Conservation (phyloP, 2,888 invertebrate genomes). For the Dorcus hopei region DNA sequence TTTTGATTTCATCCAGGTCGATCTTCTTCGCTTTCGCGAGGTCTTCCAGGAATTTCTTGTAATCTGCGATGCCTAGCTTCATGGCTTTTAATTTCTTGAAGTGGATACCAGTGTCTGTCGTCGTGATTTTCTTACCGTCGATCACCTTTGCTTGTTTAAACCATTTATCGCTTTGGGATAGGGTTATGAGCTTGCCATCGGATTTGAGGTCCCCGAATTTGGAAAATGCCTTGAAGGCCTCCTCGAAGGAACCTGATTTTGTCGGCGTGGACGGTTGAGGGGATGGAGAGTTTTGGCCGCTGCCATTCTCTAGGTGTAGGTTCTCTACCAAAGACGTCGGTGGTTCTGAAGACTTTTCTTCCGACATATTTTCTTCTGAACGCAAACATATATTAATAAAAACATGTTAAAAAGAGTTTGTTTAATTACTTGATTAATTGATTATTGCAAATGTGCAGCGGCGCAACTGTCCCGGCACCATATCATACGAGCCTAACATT, state of each 20-base stretch:
- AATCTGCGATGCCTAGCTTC: conserved; percentile 74
- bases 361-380: conserved; percentile 11
- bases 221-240: conserved; percentile 78
- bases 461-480: too few relatives aligned
- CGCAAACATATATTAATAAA: not conserved
- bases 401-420: not conserved
- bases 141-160: conserved; percentile 90
- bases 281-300: conserved; percentile 30
- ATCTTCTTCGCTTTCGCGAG: conserved; percentile 80
- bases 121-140: conserved; percentile 80
- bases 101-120: conserved; percentile 88
- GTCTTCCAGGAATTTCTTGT: conserved; percentile 82
- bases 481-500: too few relatives aligned
- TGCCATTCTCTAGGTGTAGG: conserved; percentile 56
- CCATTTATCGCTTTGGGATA: conserved; percentile 93
- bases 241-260: conserved; percentile 52
- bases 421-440: not conserved
- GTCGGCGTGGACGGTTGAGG: conserved; percentile 25
- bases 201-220: conserved; percentile 88
- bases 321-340: conserved; percentile 51
- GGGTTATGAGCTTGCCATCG: conserved; percentile 80
- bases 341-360: conserved; percentile 10
- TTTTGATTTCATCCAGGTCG: conserved; percentile 74
- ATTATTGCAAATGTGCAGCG: not conserved
- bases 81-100: conserved; percentile 87